Conservation (phyloP, 2,888 invertebrate genomes). For the Acleris holmiana region DNA sequence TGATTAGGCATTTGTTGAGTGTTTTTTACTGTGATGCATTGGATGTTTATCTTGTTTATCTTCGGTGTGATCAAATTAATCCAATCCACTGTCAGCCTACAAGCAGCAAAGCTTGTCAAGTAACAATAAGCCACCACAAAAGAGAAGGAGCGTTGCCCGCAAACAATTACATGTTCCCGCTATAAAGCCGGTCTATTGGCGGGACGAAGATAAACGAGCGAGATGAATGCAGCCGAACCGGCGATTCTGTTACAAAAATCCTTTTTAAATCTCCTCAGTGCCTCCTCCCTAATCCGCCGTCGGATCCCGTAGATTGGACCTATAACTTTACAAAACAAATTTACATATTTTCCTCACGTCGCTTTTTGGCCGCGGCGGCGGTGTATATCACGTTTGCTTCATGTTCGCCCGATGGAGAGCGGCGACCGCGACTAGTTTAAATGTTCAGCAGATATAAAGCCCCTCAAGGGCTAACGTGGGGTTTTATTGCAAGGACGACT, state of each 20-base stretch:
- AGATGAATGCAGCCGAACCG: slow-evolving; percentile 48
- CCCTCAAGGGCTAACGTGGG: too few species aligned
- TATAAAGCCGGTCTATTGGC: slow-evolving; percentile 48
- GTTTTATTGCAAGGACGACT: too few species aligned
- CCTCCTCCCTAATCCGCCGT: slow-evolving; percentile 52
- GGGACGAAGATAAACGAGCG: slow-evolving; percentile 59
- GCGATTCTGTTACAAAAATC: slow-evolving; percentile 56
- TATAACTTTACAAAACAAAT: slow-evolving; percentile 72
- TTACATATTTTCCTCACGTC: slow-evolving; percentile 60
- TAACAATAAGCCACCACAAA: slow-evolving; percentile 30
- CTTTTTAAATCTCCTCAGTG: slow-evolving; percentile 58
- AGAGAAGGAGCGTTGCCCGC: slow-evolving; percentile 37
- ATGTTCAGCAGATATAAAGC: background rate
- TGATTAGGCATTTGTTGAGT: too few species aligned
- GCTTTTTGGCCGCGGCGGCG: slow-evolving; percentile 9
- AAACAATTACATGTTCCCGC: slow-evolving; percentile 47
- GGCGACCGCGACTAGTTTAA: slow-evolving; percentile 4
- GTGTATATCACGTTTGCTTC: slow-evolving; percentile 20
- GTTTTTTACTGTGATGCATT: too few species aligned
- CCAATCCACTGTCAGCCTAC: too few species aligned
- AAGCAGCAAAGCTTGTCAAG: slow-evolving; percentile 19
- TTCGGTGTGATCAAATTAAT: too few species aligned
- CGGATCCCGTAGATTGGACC: slow-evolving; percentile 61
- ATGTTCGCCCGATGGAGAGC: slow-evolving; percentile 21
- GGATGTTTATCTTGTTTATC: too few species aligned